Base-by-base conservation (phyloP, 2,113 vertebrate species). In the Ciconia maguari region DNA sequence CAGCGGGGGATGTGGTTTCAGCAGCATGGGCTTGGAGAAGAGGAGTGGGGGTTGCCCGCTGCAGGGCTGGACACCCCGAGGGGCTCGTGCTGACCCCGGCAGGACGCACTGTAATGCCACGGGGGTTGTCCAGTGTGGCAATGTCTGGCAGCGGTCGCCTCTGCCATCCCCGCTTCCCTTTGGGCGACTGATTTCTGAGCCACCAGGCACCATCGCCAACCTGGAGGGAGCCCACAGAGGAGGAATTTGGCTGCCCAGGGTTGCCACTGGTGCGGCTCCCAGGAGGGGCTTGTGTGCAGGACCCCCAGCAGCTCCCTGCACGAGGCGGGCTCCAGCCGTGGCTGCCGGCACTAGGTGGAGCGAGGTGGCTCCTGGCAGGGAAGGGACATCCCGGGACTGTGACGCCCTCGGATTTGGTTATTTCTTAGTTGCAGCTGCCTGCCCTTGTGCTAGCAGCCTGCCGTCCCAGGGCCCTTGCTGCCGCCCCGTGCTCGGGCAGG, bases 301-400 rank as follows among this genome's bases (percentile, higher is more conserved):
- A 38, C 11, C 4, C 76, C 11, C 54, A 65, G 58, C 52, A 86
- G 49, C 71, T 74, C 46, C 72, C 27, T 15, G 7, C 62, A 30
- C 0, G 0, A 51, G 16, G 26, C 0, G 0, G 16, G 16, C 6
- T 83, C 66, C 7, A 2, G 69, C 32, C 0, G 1, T 49, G 51
- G 17, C n/a, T 66, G 29, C 15, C 55, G 61, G 74, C 24, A 26
- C 7, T n/a, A 32, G 58, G 62, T 76, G 57, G 49, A 87, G 55
- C 0, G 0, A 49, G 42, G 74, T 10, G 4, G 27, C 30, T 80
- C 16, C 76, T 52, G 89, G 54, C 24, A 48, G 26, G 18, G 15
- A 74, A 86, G 41, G 13, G 34, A 44, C 41, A 38, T 91, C 49
- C 49, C 3, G 1, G 13, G 29, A 30, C 57, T 44, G 6, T 58